phyloP scores from a whole-genome alignment of 2,113 vertebrate genomes.

The Prionailurus bengalensis region DNA sequence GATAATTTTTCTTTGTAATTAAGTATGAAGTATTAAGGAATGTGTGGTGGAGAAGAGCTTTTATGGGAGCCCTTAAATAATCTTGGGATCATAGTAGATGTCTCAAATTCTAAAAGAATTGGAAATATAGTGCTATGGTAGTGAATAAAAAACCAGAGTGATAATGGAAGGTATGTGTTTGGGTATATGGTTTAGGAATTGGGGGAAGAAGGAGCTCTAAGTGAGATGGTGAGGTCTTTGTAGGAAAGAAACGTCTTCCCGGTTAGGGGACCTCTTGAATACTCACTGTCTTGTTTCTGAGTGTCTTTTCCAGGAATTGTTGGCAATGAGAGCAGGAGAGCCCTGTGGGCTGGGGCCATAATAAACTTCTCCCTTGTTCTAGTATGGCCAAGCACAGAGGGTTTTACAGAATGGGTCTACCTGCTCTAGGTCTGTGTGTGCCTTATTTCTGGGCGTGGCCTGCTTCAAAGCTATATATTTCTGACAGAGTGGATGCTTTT shows the following conservation, averaged over 20 bases:
- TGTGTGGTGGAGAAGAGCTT: slow-evolving; percentile 34
- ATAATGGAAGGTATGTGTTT: neutral
- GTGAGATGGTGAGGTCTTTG: neutral
- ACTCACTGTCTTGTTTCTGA: neutral
- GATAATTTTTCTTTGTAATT: slow-evolving; percentile 26
- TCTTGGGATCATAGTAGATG: neutral
- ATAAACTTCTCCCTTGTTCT: neutral
- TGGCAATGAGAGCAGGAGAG: neutral
- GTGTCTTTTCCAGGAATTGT: neutral
- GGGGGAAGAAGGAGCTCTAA: neutral
- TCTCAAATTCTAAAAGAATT: neutral
- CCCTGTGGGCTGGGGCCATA: neutral
- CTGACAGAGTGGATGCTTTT: neutral
- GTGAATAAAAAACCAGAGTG: neutral
- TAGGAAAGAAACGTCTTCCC: neutral
- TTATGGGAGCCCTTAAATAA: slow-evolving; percentile 32
- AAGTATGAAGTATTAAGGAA: slow-evolving; percentile 22
- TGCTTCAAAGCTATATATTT: neutral
- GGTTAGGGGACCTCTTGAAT: neutral
- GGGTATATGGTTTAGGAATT: neutral
- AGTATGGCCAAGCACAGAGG: neutral
- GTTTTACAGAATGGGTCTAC: neutral
- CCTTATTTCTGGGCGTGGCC: neutral
- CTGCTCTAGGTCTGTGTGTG: neutral
- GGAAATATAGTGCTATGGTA: neutral